Conservation (phyloP, 2,113 vertebrate genomes). For the Pelodiscus sinensis region DNA sequence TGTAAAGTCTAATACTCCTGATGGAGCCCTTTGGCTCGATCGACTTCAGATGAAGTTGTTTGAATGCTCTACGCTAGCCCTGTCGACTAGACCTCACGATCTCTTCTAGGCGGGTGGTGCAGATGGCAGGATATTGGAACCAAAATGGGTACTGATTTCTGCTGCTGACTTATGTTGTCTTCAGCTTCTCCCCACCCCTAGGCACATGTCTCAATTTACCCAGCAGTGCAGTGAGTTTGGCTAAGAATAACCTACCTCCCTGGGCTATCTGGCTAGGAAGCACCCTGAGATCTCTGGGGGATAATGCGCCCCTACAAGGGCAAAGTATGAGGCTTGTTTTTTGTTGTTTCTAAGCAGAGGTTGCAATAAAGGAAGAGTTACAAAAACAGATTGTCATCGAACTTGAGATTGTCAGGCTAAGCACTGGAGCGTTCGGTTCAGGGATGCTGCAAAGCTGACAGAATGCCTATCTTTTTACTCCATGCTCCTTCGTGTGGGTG, state of each 20-base stretch:
- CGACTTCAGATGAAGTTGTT: no score
- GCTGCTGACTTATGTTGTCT: neutral
- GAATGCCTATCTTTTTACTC: neutral
- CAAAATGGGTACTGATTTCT: neutral
- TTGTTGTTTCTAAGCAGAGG: neutral
- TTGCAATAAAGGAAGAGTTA: constrained; percentile 12
- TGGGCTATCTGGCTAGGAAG: neutral
- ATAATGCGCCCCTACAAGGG: neutral
- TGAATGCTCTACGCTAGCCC: no score
- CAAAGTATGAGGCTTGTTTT: neutral
- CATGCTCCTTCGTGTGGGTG: neutral
- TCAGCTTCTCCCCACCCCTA: neutral
- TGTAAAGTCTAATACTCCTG: no score
- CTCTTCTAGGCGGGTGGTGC: neutral
- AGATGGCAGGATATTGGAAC: neutral
- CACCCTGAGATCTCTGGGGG: neutral
- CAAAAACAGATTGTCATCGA: neutral
- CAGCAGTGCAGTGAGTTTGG: neutral
- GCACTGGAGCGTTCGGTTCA: neutral
- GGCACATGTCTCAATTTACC: neutral
- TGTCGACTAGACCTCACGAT: neutral
- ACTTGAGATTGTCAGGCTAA: constrained; percentile 42
- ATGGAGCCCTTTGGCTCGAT: no score
- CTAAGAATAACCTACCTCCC: constrained; percentile 3
- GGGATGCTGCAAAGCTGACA: neutral